Conservation (phyloP, 2,113 vertebrate genomes). For the Epinephelus cyanopodus region DNA sequence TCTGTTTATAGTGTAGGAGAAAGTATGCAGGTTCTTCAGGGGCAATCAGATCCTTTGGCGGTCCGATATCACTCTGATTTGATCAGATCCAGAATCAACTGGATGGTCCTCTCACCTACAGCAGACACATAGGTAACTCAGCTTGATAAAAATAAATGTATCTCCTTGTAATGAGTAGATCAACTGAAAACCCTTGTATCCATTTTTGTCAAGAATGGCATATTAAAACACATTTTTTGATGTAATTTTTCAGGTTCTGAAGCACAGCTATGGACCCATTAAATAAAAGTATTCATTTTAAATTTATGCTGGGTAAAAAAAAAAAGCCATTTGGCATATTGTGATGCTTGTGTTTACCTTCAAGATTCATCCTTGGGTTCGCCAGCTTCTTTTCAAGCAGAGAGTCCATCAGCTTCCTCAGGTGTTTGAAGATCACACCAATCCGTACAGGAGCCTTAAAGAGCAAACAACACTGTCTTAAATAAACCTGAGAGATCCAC, state of each 20-base stretch:
- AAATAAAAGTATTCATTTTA: not conserved
- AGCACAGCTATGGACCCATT: not conserved
- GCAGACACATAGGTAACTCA: too few species aligned
- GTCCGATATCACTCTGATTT: conserved; percentile 88
- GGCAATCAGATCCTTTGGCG: not conserved
- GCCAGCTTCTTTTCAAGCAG: conserved; percentile 94
- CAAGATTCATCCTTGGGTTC: conserved; percentile 94
- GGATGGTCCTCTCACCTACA: conserved; percentile 92
- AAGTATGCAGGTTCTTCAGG: conserved; percentile 1
- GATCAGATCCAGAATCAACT: conserved; percentile 93
- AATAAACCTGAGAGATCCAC: not conserved
- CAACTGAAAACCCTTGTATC: too few species aligned
- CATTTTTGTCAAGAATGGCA: too few species aligned
- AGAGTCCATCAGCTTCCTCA: conserved; percentile 93
- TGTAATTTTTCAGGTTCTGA: too few species aligned
- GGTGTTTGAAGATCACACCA: conserved; percentile 97
- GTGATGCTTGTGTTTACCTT: conserved; percentile 86
- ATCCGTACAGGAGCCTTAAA: conserved; percentile 95
- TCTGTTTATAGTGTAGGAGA: not conserved
- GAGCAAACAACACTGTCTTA: not conserved
- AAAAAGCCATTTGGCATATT: not conserved
- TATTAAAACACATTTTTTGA: too few species aligned
- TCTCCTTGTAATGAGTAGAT: too few species aligned
- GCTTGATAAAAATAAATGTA: too few species aligned
- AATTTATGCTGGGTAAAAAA: not conserved